Evolutionary conservation across 2,797 vertebrate genomes (phyloP), one percentile per base, ranked within the genome.

Genomic region (Tenualosa ilisha): DNA sequence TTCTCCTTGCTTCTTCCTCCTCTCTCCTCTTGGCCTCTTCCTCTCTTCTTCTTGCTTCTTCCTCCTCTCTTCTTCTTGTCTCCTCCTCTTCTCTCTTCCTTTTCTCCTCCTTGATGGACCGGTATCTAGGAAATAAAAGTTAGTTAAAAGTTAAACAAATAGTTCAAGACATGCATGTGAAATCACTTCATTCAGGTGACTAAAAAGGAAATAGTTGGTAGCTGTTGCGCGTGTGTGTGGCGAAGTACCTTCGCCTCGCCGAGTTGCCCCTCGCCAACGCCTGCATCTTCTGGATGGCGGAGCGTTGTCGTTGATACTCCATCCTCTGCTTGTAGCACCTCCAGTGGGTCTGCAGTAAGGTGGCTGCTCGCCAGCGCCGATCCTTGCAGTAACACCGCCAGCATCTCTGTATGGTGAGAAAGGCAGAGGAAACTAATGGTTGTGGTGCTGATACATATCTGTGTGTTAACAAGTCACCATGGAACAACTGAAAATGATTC

Each of bases 311-410:
- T 22, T 20, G 89, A 90, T 94, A 97, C 53, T 90, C 89, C 0
- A 31, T 88, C 37, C 94, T 93, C 82, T 96, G 95, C 13, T 26
- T 87, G 91, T 94, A 94, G 0, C 97, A 95, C 81, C 96, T 93
- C 98, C 98, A 99, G 0, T 86, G 75, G 0, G 97, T 93, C 94
- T 99, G 98, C 86, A 99, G 97, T 49, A 94, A n/a, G 84, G 88
- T 90, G 12, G 94, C 26, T 0, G 97, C 97, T 0, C 90, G 95
- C 0, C 88, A 92, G 0, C 87, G 93, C 86, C 91, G 94, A 81
- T 93, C 87, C 13, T 95, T 91, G 3, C 82, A 87, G 86, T 94
- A 96, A 68, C 92, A 92, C 1, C 95, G 95, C 97, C 98, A 99
- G 51, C 90, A 95, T n/a, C 88, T 93, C 97, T 99, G 82, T 50